Base-by-base conservation (phyloP, 2,797 vertebrate species). In the Petrocephalus sullivani region DNA sequence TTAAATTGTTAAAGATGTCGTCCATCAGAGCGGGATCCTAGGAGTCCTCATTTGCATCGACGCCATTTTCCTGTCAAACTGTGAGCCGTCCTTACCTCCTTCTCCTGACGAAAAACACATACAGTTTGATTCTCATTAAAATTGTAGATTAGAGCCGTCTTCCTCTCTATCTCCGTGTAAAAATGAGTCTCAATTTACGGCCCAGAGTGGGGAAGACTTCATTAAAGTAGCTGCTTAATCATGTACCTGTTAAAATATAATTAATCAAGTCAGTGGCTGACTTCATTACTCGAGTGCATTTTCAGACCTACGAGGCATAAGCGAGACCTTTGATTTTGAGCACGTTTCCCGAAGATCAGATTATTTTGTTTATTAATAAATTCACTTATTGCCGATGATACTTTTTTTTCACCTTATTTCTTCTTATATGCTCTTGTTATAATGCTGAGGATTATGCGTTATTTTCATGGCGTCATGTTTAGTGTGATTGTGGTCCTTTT, bases 211-310 rank as follows among this genome's bases (percentile, higher is more conserved):
- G 90, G 92, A 94, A 95, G 93, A 96, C 95, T 93, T 96, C 91
- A 95, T 97, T 96, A 95, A 96, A 95, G 91, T 93, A 90, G 91
- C 91, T 93, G 92, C 94, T 95, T 97, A 96, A 96, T 96, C 95
- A 96, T 94, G 94, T 96, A 97, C 95, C 95, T 97, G 96, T 96
- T 96, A 95, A 97, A 94, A 91, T 94, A 92, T 96, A 96, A 97
- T 97, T 96, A 97, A 97, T 95, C 92, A 96, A 95, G 96, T 94
- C 93, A 94, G 94, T 94, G 92, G 89, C 92, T 94, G 94, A 94
- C 92, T 95, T 96, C 93, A 95, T 96, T 96, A 95, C 95, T 95
- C 88, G 93, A 92, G 95, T 94, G 91, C 94, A 93, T 94, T 92
- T 92, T 93, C 92, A 93, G 92, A 12, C 82, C 84, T 71, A 87